Percentiles rank a stretch among this genome's conserved stretches.
phyloP scores from a whole-genome alignment of 2,888 invertebrate genomes.

The Drosophila niveifrons region DNA sequence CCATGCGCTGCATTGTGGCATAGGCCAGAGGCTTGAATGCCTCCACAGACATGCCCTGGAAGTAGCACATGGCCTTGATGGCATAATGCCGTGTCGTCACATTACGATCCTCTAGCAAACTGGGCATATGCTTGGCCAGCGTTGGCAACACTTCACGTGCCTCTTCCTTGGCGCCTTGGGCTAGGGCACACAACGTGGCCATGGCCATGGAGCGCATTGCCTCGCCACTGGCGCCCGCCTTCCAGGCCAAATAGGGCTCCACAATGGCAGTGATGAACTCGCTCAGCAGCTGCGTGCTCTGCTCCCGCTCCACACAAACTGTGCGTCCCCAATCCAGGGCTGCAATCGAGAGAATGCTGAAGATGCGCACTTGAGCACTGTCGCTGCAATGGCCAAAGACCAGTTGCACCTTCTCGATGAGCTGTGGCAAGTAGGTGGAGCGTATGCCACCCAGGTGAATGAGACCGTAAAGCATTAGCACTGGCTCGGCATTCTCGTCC shows the following conservation, averaged over 20 bases:
- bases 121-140: slow-evolving; percentile 73
- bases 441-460: slow-evolving; percentile 80
- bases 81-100: slow-evolving; percentile 83
- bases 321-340: slow-evolving; percentile 80
- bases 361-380: slow-evolving; percentile 83
- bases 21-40: slow-evolving; percentile 79
- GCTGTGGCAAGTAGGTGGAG: slow-evolving; percentile 62
- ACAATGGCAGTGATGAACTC: slow-evolving; percentile 75
- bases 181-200: slow-evolving; percentile 82
- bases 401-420: slow-evolving; percentile 76
- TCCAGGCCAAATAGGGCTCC: slow-evolving; percentile 82
- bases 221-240: slow-evolving; percentile 83
- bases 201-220: slow-evolving; percentile 84
- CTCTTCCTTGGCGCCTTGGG: slow-evolving; percentile 79
- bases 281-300: slow-evolving; percentile 69
- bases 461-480: slow-evolving; percentile 82
- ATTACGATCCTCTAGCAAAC: slow-evolving; percentile 83
- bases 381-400: slow-evolving; percentile 80
- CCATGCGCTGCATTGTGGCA: slow-evolving; percentile 83
- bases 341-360: slow-evolving; percentile 82
- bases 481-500: slow-evolving; percentile 83
- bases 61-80: slow-evolving; percentile 79
- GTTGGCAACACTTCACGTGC: slow-evolving; percentile 72
- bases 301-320: slow-evolving; percentile 54
- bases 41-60: slow-evolving; percentile 77